phyloP scores from a whole-genome alignment of 2,113 vertebrate species.

The Dicaeum eximium region DNA sequence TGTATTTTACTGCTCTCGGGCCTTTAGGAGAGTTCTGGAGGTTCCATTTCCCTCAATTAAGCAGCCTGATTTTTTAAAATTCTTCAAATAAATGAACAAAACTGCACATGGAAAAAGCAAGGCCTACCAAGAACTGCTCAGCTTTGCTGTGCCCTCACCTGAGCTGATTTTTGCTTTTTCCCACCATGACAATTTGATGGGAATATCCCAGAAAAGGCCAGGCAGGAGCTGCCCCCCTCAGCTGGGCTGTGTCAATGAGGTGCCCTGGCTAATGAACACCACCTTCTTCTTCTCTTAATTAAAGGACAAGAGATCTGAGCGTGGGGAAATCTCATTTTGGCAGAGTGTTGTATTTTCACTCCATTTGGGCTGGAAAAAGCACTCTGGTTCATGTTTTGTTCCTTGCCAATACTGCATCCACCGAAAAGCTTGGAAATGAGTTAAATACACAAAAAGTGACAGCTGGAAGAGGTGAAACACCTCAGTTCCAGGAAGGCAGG shows the following conservation, averaged over 20 bases:
- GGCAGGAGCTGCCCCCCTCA: not conserved
- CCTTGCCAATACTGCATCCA: not conserved
- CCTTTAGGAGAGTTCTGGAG: not conserved
- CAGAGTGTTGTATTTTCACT: not conserved
- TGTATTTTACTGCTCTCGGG: not conserved
- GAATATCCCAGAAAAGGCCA: not conserved
- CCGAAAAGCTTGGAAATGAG: not conserved
- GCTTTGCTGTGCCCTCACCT: not conserved
- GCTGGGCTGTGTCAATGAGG: not conserved
- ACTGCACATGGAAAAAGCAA: not conserved
- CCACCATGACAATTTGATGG: not conserved
- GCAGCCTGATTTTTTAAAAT: not conserved
- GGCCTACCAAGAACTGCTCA: not conserved
- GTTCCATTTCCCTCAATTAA: not conserved
- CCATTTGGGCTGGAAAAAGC: not conserved
- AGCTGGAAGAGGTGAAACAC: not conserved
- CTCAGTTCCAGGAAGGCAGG: not conserved
- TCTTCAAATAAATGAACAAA: not conserved
- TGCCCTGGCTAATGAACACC: not conserved
- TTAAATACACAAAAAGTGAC: not conserved
- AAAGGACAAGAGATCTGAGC: not conserved
- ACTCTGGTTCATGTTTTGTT: not conserved
- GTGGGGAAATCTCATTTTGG: not conserved
- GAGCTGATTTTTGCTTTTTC: not conserved
- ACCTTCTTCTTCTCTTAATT: not conserved